Percentiles rank a stretch among this genome's conserved stretches.
Conservation (phyloP, 2,888 invertebrate genomes). For the Laothoe populi region DNA sequence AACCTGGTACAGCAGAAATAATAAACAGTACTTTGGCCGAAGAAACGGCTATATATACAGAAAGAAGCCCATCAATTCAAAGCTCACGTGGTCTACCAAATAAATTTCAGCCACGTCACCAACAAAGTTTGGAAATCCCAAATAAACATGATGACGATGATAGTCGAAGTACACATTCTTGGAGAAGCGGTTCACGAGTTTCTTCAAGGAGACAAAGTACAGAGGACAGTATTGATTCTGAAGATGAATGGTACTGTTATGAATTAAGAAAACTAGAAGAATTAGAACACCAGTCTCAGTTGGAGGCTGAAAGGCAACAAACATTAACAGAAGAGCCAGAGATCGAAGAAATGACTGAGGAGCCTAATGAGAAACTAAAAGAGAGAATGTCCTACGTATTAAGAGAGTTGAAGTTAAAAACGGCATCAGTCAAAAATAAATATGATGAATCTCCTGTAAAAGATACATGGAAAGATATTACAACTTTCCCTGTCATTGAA, state of each 20-base stretch:
- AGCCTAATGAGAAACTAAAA: conserved; percentile 88
- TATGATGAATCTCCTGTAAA: conserved; percentile 68
- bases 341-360: conserved; percentile 78
- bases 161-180: conserved; percentile 93
- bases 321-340: conserved; percentile 86
- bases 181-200: conserved; percentile 93
- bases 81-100: conserved; percentile 84
- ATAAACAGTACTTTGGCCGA: conserved; percentile 71
- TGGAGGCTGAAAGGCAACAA: conserved; percentile 87
- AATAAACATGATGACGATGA: conserved; percentile 92
- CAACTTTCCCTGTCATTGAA: conserved; percentile 78
- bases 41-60: conserved; percentile 79
- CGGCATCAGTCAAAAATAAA: conserved; percentile 76
- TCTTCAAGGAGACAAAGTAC: conserved; percentile 95
- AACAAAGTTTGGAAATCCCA: conserved; percentile 92
- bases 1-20: conserved; percentile 72
- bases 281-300: conserved; percentile 90
- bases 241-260: conserved; percentile 97
- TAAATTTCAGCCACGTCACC: conserved; percentile 88
- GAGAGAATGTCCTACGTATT: conserved; percentile 92
- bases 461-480: conserved; percentile 77
- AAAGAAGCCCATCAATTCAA: conserved; percentile 88
- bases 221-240: conserved; percentile 96
- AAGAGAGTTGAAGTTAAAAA: conserved; percentile 89
- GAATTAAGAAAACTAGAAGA: conserved; percentile 94